Conservation (phyloP, 2,888 invertebrate species). For the Hemaris fuciformis region DNA sequence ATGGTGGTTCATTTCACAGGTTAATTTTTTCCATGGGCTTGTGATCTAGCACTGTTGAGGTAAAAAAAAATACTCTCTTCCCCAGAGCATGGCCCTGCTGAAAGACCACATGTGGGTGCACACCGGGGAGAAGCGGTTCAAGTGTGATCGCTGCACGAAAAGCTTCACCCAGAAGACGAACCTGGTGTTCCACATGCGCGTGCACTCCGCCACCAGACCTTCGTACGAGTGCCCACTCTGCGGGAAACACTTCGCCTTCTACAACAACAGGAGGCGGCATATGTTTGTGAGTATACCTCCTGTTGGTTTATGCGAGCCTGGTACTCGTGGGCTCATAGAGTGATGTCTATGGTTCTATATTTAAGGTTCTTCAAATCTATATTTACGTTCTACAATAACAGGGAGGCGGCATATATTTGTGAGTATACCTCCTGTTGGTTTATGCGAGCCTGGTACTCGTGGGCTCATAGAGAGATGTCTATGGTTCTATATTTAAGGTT, state of each 20-base stretch:
- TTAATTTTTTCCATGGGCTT: too few relatives aligned
- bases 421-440: too few relatives aligned
- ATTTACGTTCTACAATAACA: too few relatives aligned
- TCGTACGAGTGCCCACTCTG: constrained; percentile 67
- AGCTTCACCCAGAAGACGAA: constrained; percentile 70
- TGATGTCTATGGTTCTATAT: neutral
- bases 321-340: neutral
- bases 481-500: too few relatives aligned
- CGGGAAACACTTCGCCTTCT: constrained; percentile 70
- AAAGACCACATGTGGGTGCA: constrained; percentile 74
- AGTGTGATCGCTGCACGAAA: constrained; percentile 68
- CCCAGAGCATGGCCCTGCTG: constrained; percentile 64
- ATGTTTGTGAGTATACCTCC: constrained; percentile 71
- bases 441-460: too few relatives aligned
- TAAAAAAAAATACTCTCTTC: too few relatives aligned
- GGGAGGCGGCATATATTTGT: too few relatives aligned
- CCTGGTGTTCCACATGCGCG: constrained; percentile 64
- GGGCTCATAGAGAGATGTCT: too few relatives aligned
- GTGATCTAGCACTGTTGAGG: too few relatives aligned
- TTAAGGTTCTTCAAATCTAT: too few relatives aligned
- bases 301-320: too few relatives aligned
- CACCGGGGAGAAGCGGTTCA: constrained; percentile 70
- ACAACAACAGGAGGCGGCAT: constrained; percentile 64
- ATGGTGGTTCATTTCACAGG: too few relatives aligned
- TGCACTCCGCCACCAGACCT: constrained; percentile 55